Percentiles rank a stretch among this genome's conserved stretches.
Evolutionary conservation across 2,888 invertebrate genomes (phyloP).

Genomic region (Miltochrista miniata): DNA sequence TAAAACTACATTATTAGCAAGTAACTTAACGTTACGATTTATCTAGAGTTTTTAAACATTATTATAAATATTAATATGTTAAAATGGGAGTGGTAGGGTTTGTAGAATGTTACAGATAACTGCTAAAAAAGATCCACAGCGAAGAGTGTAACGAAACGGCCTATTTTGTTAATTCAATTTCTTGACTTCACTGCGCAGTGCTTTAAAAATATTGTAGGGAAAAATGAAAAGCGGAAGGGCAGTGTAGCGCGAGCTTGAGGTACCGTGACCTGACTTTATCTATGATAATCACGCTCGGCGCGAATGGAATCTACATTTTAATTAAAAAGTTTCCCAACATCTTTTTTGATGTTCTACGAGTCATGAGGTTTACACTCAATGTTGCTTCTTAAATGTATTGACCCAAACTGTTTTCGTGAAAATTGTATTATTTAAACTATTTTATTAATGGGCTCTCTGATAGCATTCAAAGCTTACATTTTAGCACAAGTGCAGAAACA

Average conservation of each 20-base stretch:
- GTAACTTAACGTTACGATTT: too few relatives aligned
- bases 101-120: not conserved
- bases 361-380: too few relatives aligned
- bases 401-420: too few relatives aligned
- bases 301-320: slow-evolving; percentile 11
- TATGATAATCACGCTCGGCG: slow-evolving; percentile 39
- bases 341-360: not conserved
- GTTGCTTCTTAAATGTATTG: too few relatives aligned
- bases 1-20: too few relatives aligned
- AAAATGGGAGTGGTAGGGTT: not conserved
- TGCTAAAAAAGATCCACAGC: too few relatives aligned
- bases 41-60: too few relatives aligned
- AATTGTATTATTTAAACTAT: too few relatives aligned
- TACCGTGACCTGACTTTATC: slow-evolving; percentile 34
- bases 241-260: slow-evolving; percentile 25
- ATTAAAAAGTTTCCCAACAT: not conserved
- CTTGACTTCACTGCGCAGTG: not conserved
- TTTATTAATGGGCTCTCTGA: too few relatives aligned
- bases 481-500: too few relatives aligned
- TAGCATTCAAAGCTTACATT: too few relatives aligned
- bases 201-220: not conserved
- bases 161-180: not conserved
- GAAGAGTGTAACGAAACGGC: too few relatives aligned
- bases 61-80: not conserved
- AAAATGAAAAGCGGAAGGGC: slow-evolving; percentile 17